Evolutionary conservation across 2,888 invertebrate species (phyloP).

Genomic region (Deilephila porcellus): DNA sequence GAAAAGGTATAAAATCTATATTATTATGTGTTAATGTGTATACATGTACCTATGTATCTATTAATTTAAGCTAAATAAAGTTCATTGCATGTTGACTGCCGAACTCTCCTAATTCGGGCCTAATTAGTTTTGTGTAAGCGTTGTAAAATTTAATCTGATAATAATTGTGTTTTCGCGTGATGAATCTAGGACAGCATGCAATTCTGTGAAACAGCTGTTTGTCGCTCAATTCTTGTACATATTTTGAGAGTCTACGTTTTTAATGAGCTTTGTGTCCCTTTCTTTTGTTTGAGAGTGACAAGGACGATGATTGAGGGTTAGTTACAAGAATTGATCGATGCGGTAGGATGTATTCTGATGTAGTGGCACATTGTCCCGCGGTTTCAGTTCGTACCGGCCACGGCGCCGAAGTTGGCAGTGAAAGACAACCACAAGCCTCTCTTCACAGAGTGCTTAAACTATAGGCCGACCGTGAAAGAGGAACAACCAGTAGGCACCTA

Average conservation of each 20-base stretch:
- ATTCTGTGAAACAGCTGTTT: slow-evolving; percentile 30
- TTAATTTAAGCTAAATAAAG: slow-evolving; percentile 24
- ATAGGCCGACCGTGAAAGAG: slow-evolving; percentile 92
- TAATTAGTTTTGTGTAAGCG: slow-evolving; percentile 38
- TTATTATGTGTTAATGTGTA: not conserved
- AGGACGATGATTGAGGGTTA: not conserved
- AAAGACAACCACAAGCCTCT: slow-evolving; percentile 94
- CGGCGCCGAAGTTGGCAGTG: slow-evolving; percentile 72
- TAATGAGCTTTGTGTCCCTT: slow-evolving; percentile 10
- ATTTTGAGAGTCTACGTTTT: not conserved
- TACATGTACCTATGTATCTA: slow-evolving; percentile 16
- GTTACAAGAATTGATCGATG: slow-evolving; percentile 23
- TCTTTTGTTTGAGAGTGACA: not conserved
- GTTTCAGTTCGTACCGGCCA: slow-evolving; percentile 73
- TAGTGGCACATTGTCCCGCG: slow-evolving; percentile 60
- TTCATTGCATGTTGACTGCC: slow-evolving; percentile 44
- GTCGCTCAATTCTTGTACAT: slow-evolving; percentile 19
- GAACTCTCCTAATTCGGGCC: slow-evolving; percentile 37
- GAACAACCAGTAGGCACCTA: slow-evolving; percentile 89
- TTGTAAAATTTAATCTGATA: slow-evolving; percentile 37
- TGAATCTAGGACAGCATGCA: slow-evolving; percentile 46
- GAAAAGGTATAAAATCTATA: slow-evolving; percentile 18
- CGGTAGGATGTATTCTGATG: slow-evolving; percentile 48
- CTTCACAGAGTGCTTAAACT: slow-evolving; percentile 92
- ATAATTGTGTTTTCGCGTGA: slow-evolving; percentile 46